phyloP scores from a whole-genome alignment of 2,113 vertebrate species.

The Gila orcuttii region DNA sequence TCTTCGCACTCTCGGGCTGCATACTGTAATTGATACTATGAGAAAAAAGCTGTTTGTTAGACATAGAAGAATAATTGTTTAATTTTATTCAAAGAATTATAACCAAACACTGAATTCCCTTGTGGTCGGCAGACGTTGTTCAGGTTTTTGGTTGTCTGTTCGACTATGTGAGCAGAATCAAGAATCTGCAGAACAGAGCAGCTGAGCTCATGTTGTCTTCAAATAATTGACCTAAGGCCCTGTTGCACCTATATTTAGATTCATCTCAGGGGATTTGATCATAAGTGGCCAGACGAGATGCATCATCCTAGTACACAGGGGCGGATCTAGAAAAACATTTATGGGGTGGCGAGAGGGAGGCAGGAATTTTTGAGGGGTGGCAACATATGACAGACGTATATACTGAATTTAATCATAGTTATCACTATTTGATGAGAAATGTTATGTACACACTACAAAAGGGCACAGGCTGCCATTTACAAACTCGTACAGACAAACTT shows the following conservation, averaged over 20 bases:
- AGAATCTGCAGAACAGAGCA: background rate
- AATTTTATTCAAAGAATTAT: background rate
- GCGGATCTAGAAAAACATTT: no score
- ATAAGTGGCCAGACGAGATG: background rate
- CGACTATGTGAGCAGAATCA: background rate
- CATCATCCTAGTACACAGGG: background rate
- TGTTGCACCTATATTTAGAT: background rate
- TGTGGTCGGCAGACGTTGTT: constrained; percentile 2
- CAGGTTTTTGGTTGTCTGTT: background rate
- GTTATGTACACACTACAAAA: no score
- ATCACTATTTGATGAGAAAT: no score
- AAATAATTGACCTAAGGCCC: constrained; percentile 1
- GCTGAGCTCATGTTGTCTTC: background rate
- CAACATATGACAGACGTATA: no score
- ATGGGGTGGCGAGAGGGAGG: no score
- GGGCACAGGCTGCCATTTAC: no score
- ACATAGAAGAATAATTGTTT: constrained; percentile 46
- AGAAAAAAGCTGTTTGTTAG: constrained; percentile 56
- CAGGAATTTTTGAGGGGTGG: no score
- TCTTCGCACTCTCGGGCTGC: constrained; percentile 38
- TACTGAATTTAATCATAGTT: no score
- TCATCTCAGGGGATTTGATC: background rate
- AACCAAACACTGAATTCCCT: constrained; percentile 28
- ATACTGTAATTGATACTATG: constrained; percentile 46
- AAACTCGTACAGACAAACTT: no score